Base-by-base conservation (phyloP, 2,888 invertebrate species). In the Patella caerulea region DNA sequence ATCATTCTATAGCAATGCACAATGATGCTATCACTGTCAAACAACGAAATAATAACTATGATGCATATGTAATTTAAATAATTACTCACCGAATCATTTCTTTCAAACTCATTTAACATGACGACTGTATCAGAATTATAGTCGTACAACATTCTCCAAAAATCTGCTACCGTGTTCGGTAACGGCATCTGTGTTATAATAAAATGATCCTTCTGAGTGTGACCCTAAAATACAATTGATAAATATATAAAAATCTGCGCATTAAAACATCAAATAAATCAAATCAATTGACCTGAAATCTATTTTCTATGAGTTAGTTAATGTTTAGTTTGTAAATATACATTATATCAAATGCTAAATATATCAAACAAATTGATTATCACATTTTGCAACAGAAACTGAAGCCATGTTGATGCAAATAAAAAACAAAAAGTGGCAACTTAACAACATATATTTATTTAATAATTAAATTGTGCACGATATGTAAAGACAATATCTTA, bases 141-240 rank as follows among this genome's bases (percentile, higher is more conserved):
- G 79, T 91, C 90, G 77, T 89, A 90, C 72, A 92, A 80, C 87
- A 92, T 88, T 29, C 90, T 81, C 92, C 92, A 92, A 85, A 92
- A 92, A 82, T 92, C 92, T 24, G 87, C 88, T 24, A 91, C 88
- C 12, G 91, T 92, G 78, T 87, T 85, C 2, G 90, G 89, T 71
- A 92, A 84, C 34, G 92, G 92, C 88, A 91, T 90, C 85, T 92
- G 92, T 5, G 92, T 92, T n/a, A 91, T 90, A 70, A 92, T 87
- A 80, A 90, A 92, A 4, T 90, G 89, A 80, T 91, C 90, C 71
- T 89, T 83, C 73, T 90, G 90, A 52, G 88, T 90, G 85, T 92
- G 92, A 65, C 92, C 91, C 92, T 92, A 83, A 59, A 81, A 83
- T 72, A 17, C 71, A 72, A 45, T 45, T 9, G 7, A 45, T 45